Evolutionary conservation across 1,140 invertebrate species (phyloP).

Genomic region (Antheraea pernyi): DNA sequence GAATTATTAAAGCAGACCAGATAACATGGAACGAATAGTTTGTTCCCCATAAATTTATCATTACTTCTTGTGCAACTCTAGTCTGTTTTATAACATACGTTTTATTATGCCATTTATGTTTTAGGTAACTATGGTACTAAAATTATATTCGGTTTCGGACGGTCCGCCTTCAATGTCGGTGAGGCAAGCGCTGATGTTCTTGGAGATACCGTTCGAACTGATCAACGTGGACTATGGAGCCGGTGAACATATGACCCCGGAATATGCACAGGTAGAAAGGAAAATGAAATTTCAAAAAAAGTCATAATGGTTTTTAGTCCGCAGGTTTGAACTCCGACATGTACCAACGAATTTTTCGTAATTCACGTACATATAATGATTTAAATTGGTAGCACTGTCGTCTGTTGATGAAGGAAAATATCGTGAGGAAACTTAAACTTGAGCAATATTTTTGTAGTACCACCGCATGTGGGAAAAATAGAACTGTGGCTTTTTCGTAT

Average conservation of each 20-base stretch:
- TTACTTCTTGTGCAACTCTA: neutral
- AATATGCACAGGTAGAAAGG: slow-evolving; percentile 84
- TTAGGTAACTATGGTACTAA: slow-evolving; percentile 69
- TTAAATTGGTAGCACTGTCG: too few species aligned
- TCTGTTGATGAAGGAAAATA: too few species aligned
- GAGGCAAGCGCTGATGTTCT: slow-evolving; percentile 82
- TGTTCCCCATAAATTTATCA: neutral
- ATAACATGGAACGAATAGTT: neutral
- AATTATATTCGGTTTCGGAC: slow-evolving; percentile 86
- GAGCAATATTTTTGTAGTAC: too few species aligned
- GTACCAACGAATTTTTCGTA: too few species aligned
- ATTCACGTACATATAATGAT: too few species aligned
- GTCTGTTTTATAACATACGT: neutral
- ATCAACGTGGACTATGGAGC: slow-evolving; percentile 84
- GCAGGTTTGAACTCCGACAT: neutral
- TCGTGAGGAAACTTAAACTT: too few species aligned
- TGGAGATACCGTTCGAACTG: slow-evolving; percentile 83
- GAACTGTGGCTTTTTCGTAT: too few species aligned
- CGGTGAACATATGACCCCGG: slow-evolving; percentile 85
- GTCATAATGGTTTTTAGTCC: neutral
- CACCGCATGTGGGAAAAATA: too few species aligned
- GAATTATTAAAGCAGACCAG: neutral
- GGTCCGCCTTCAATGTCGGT: slow-evolving; percentile 87
- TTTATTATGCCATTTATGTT: neutral
- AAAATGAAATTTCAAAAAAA: too few species aligned